Base-by-base conservation (phyloP, 2,888 invertebrate species). In the Platerodrilus igneus region DNA sequence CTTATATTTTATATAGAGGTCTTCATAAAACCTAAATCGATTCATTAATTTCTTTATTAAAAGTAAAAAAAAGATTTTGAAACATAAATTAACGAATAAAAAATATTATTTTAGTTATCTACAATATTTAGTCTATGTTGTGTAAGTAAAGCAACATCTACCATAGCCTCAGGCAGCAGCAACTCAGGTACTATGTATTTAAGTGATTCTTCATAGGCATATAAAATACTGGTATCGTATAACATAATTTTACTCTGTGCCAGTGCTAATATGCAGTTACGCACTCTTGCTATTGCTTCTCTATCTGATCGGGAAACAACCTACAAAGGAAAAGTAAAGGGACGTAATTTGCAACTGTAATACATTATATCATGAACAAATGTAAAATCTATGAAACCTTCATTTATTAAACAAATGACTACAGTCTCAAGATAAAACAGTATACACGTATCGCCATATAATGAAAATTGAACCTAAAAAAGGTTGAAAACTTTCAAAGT, bases 201-300 rank as follows among this genome's bases (percentile, higher is more conserved):
- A 22, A 79, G 66, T 4, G 95, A 94, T 60, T 88, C 89, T 58
- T 87, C 87, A 65, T 82, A 96, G 0, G 94, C 91, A 62, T 87
- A 88, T 52, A 86, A 77, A 28, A 96, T 87, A 58, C 90, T 92
- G 0, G 93, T 92, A 61, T 96, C 94, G 55, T 84, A 94, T 2
- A 99, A 69, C 75, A 91, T 83, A 71, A 96, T 84, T 62, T 88
- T 87, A 50, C 89, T 86, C 14, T 87, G 81, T 1, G 89, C 84
- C 36, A 99, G 70, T 1, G 90, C 86, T 28, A 86, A 68, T 46
- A 99, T 84, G 62, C 94, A 94, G 67, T 96, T 96, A 37, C 87
- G 79, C 14, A 96, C 68, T 39, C 97, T 75, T 0, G 85, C 83
- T 59, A 99, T 90, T n/a, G 83, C 81, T 68, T 90, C 86, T 35